A percentile compares a stretch with the other conserved stretches of the same genome.
Evolutionary conservation across 2,797 vertebrate species (phyloP).

Genomic region (Ctenopoma multispine): DNA sequence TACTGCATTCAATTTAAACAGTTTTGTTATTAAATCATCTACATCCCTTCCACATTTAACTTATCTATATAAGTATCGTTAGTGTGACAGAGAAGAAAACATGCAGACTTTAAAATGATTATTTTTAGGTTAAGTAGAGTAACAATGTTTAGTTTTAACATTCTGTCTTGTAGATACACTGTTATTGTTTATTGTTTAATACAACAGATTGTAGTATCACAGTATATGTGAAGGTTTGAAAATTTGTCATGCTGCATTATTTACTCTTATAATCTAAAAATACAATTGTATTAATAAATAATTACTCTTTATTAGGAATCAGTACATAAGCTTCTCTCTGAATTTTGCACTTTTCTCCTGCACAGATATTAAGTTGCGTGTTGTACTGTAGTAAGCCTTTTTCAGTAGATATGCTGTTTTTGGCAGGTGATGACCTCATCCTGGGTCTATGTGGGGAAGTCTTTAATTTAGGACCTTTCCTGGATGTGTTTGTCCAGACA

Average conservation of each 20-base stretch:
- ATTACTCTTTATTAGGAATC: conserved; percentile 3
- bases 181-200: not conserved
- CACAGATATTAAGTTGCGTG: not conserved
- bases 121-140: not conserved
- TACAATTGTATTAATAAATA: conserved; percentile 38
- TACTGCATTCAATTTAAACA: not conserved
- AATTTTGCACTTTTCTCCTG: conserved; percentile 8
- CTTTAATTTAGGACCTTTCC: conserved; percentile 32
- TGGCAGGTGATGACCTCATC: conserved; percentile 24
- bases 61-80: not conserved
- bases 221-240: conserved; percentile 16
- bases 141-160: not conserved
- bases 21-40: not conserved
- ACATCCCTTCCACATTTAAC: not conserved
- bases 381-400: not conserved
- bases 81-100: not conserved
- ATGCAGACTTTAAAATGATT: not conserved
- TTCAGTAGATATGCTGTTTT: not conserved
- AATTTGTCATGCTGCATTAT: conserved; percentile 43
- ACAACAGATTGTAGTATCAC: not conserved
- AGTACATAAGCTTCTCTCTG: conserved; percentile 21
- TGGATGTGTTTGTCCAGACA: conserved; percentile 33
- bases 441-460: not conserved
- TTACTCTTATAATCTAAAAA: conserved; percentile 34
- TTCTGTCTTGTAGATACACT: not conserved